Base-by-base conservation (phyloP, 2,113 vertebrate genomes). In the Haemorhous mexicanus region DNA sequence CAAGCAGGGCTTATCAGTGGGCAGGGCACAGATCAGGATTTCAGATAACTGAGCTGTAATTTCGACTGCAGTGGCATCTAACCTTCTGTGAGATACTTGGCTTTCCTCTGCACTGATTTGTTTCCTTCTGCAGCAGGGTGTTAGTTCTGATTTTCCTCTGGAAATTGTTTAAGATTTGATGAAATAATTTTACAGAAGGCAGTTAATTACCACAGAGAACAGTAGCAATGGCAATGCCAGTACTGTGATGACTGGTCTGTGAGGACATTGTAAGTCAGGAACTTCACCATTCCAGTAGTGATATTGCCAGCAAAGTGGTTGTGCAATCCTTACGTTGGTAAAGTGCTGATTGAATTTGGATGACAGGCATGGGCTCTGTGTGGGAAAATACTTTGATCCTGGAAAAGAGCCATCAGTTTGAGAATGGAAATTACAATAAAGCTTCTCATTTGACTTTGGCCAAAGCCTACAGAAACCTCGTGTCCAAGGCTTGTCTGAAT, bases 311-410 rank as follows among this genome's bases (percentile, higher is more conserved):
- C n/a, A 63, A 56, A 87, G 69, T 76, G 78, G 14, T 69, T 91
- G 16, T 94, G 83, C 21, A 82, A 20, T 69, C 61, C 28, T 84
- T 75, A 90, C 5, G 10, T 72, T 91, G 80, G 83, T 86, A 50
- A 87, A 89, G 39, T 53, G 39, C 79, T 92, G 85, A 85, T 79
- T 96, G 94, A 87, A 78, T 94, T 89, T 90, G 61, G 61, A 81
- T 93, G 77, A 75, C 85, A 89, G 61, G 28, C 47, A 61, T 41
- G 72, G 52, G 64, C 44, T 86, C n/a, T 64, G 56, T 62, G 28
- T 97, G 90, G 90, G 88, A 96, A 90, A 89, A 84, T 90, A 62
- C 44, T 80, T 93, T 47, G 49, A 61, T 86, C 46, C 50, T 95
- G 92, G 92, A 78, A 61, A 76, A 87, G n/a, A 88, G 86, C 92